phyloP scores from a whole-genome alignment of 2,113 vertebrate genomes.

The Cettia cetti region DNA sequence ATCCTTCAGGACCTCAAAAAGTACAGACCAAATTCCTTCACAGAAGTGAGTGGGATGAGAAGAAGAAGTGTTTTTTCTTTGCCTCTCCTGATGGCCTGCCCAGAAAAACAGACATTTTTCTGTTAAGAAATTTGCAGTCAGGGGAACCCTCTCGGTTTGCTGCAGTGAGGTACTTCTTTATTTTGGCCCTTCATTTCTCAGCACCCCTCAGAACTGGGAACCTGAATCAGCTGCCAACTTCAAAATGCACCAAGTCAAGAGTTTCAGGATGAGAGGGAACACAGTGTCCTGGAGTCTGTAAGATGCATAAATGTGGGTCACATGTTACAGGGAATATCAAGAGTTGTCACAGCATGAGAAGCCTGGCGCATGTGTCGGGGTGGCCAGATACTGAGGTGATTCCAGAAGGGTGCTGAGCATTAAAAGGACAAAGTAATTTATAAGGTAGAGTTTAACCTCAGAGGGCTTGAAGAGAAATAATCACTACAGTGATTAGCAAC shows the following conservation, averaged over 20 bases:
- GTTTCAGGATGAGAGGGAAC: not conserved
- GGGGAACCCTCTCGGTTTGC: not conserved
- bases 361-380: fast-evolving
- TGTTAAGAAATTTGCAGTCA: not conserved
- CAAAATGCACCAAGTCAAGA: not conserved
- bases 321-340: not conserved
- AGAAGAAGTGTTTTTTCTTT: not conserved
- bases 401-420: not conserved
- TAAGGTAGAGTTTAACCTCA: not conserved
- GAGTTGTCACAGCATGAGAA: not conserved
- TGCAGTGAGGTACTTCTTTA: not conserved
- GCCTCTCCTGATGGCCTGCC: not conserved
- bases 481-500: not conserved
- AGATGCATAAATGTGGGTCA: not conserved
- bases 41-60: not conserved
- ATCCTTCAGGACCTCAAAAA: conserved; percentile 3
- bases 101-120: not conserved
- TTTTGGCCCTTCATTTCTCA: not conserved
- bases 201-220: not conserved
- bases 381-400: not conserved
- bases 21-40: not conserved
- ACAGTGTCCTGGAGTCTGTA: not conserved
- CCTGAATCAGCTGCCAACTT: not conserved
- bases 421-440: not conserved
- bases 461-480: not conserved